Conservation (phyloP, 2,888 invertebrate species). For the Linyphia triangularis region DNA sequence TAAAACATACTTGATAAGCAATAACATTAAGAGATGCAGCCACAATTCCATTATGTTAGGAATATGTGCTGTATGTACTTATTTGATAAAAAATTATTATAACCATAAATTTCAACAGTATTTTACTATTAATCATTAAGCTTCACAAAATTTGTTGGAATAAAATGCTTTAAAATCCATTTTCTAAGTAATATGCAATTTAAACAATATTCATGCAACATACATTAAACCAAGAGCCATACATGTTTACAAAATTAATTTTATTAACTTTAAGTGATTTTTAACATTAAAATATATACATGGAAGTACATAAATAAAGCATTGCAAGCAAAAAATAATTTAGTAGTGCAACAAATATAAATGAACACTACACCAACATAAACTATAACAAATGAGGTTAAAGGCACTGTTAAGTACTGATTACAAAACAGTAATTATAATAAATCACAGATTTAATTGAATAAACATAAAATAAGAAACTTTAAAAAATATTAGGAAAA, state of each 20-base stretch:
- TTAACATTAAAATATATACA: slow-evolving; percentile 65
- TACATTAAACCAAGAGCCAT: not conserved
- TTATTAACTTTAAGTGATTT: slow-evolving; percentile 61
- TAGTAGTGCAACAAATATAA: not conserved
- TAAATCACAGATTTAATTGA: slow-evolving; percentile 27
- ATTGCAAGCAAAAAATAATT: not conserved
- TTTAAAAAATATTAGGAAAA: not conserved
- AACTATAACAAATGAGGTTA: not conserved
- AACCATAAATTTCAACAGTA: no score
- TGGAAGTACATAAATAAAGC: slow-evolving; percentile 58
- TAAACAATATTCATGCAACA: no score
- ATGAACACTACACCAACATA: not conserved
- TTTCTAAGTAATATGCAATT: no score
- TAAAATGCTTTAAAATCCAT: no score
- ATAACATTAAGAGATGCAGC: no score
- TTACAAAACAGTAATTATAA: not conserved
- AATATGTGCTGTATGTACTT: no score
- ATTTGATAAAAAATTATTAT: no score
- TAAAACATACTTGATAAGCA: no score
- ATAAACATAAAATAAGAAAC: not conserved
- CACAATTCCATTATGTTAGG: no score
- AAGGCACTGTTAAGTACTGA: slow-evolving; percentile 16
- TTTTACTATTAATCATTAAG: no score
- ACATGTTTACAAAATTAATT: slow-evolving; percentile 67
- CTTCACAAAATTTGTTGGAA: no score